These are phyloP conservation scores for Neodon shergylaensis DNA, from an alignment of 2,113 vertebrate species.

Conservation along the genomic window DNA sequence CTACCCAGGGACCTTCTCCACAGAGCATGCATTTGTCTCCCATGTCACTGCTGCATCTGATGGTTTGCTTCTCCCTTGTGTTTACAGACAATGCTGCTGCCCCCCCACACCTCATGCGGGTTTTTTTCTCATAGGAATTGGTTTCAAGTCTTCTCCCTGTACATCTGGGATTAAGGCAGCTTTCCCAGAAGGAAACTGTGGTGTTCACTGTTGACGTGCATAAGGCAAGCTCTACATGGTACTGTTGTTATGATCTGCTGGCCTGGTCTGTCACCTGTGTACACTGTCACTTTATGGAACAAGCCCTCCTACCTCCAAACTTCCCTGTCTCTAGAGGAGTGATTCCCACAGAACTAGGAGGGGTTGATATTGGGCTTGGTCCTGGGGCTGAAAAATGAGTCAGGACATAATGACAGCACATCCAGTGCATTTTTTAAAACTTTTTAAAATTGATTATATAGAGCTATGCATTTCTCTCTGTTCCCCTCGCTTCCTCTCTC, in stretches of 20 bases:
- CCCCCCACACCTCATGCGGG: background rate
- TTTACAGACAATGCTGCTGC: too few species aligned
- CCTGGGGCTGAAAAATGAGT: background rate
- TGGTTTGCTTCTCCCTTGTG: background rate
- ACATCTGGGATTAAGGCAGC: background rate
- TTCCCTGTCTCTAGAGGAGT: too few species aligned
- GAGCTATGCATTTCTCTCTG: too few species aligned
- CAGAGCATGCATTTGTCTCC: background rate
- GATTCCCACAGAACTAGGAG: background rate
- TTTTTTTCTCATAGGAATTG: background rate
- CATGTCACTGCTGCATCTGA: rapidly evolving
- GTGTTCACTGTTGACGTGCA: background rate
- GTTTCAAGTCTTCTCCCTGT: background rate
- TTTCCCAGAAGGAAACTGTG: background rate
- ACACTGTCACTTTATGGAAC: background rate
- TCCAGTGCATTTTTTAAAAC: background rate
- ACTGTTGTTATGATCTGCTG: too few species aligned
- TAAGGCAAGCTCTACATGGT: background rate
- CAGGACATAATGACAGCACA: background rate
- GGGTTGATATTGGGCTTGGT: background rate
- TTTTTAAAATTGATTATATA: too few species aligned
- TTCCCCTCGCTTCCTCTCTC: too few species aligned
- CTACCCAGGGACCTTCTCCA: background rate
- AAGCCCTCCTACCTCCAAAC: too few species aligned
- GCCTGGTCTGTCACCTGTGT: too few species aligned